A percentile compares a stretch with the other conserved stretches of the same genome.
phyloP scores from a whole-genome alignment of 2,113 vertebrate genomes.

The Gymnorhina tibicen region DNA sequence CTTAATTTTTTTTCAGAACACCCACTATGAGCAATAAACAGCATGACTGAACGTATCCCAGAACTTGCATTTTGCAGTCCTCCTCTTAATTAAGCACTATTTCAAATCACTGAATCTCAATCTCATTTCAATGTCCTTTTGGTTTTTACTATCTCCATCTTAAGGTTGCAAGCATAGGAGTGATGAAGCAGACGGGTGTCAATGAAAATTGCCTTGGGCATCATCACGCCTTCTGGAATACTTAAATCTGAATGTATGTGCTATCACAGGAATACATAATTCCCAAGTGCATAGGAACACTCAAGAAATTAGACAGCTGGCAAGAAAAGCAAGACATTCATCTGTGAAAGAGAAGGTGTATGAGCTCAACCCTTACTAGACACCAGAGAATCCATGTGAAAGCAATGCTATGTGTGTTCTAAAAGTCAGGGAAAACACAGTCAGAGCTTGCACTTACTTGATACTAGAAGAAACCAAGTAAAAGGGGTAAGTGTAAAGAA shows the following conservation, averaged over 20 bases:
- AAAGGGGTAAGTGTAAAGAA: neutral
- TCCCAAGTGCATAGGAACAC: constrained; percentile 20
- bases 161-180: neutral
- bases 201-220: constrained; percentile 27
- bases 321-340: neutral
- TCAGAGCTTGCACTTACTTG: neutral
- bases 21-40: neutral
- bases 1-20: neutral
- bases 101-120: neutral
- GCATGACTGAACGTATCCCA: neutral
- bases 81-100: neutral
- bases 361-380: constrained; percentile 11
- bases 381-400: neutral
- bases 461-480: neutral
- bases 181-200: constrained; percentile 36
- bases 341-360: constrained; percentile 23
- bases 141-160: constrained; percentile 5
- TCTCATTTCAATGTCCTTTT: neutral
- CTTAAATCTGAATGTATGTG: constrained; percentile 34
- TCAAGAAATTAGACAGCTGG: constrained; percentile 47
- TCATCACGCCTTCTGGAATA: constrained; percentile 57
- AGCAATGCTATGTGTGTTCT: neutral
- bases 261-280: constrained; percentile 55
- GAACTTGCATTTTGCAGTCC: neutral
- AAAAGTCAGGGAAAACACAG: neutral